Evolutionary conservation across 2,797 vertebrate genomes (phyloP), one percentile per base, ranked within the genome.

Genomic region (Acipenser transmontanus): DNA sequence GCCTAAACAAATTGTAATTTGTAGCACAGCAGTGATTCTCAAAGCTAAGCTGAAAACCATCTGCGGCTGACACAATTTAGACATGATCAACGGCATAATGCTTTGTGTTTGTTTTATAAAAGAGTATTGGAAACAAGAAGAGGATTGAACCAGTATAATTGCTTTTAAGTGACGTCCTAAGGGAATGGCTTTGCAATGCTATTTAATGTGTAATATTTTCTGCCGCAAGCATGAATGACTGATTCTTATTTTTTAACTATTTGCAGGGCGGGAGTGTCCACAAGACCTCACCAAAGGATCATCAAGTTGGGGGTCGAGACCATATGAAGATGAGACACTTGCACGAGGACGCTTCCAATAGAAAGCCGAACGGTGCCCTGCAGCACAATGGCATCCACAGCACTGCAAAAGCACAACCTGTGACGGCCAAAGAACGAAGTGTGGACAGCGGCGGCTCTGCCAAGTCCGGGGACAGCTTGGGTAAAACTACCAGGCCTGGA

Each of bases 241-340:
- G 34, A 34, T 7, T 74, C 6, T 69, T 63, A 17, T 63, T 1
- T 62, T 48, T 50, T 63, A 12, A 68, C 1, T 17, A 10, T 51
- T 50, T 89, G 74, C 81, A 84, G 78, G 82, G 81, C 56, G 76
- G 80, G 74, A 90, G 85, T 54, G 52, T 9, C 52, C 86, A 76
- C 83, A 95, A 94, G 74, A 74, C 88, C 13, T 76, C 82, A 1
- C 88, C 93, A 88, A 93, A 93, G 82, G 94, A 95, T 78, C 92
- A 83, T 59, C 60, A 71, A 68, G 59, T 57, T 64, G 84, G 83
- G 47, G 81, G 89, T 56, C 90, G 87, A 13, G 74, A 80, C 60
- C 87, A 93, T 69, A 85, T 96, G 75, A 98, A 96, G 84, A 90
- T 95, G 67, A 96, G 98, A 76, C 94, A 97, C 68, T 74, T 98